Percentiles rank a stretch among this genome's conserved stretches.
These are phyloP conservation scores for Chrosomus eos DNA, from an alignment of 2,797 vertebrate species.

Conservation along the genomic window DNA sequence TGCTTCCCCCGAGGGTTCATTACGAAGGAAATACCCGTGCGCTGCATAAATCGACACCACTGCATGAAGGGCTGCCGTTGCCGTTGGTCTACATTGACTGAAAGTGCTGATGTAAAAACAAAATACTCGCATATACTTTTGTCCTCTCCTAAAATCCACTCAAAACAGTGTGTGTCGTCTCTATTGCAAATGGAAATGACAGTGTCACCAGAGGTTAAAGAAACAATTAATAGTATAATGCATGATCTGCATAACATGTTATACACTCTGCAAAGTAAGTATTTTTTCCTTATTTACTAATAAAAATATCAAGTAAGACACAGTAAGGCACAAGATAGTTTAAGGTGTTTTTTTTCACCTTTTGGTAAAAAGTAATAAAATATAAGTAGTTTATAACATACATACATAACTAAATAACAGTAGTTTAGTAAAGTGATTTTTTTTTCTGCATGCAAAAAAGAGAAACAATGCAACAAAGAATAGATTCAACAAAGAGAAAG, in stretches of 20 bases:
- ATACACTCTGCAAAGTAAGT: not conserved
- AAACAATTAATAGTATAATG: not conserved
- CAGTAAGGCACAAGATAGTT: not conserved
- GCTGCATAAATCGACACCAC: conserved; percentile 57
- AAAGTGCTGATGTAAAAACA: conserved; percentile 49
- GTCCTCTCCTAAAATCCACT: conserved; percentile 35
- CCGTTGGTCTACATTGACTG: conserved; percentile 17
- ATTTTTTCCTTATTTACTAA: not conserved
- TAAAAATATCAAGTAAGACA: not conserved
- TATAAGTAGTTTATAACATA: too few species aligned
- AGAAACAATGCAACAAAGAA: not conserved
- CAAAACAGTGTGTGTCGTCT: conserved; percentile 22
- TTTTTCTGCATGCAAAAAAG: too few species aligned
- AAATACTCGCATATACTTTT: conserved; percentile 6
- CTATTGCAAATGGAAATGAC: not conserved
- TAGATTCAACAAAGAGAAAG: not conserved
- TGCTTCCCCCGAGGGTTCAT: conserved; percentile 54
- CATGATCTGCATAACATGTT: too few species aligned
- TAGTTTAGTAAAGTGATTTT: too few species aligned
- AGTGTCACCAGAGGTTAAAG: not conserved
- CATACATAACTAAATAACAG: too few species aligned
- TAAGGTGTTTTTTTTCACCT: too few species aligned
- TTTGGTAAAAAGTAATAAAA: not conserved
- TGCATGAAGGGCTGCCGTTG: conserved; percentile 38
- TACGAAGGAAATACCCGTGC: conserved; percentile 51